phyloP scores from a whole-genome alignment of 2,113 vertebrate species.

The Piliocolobus tephrosceles region DNA sequence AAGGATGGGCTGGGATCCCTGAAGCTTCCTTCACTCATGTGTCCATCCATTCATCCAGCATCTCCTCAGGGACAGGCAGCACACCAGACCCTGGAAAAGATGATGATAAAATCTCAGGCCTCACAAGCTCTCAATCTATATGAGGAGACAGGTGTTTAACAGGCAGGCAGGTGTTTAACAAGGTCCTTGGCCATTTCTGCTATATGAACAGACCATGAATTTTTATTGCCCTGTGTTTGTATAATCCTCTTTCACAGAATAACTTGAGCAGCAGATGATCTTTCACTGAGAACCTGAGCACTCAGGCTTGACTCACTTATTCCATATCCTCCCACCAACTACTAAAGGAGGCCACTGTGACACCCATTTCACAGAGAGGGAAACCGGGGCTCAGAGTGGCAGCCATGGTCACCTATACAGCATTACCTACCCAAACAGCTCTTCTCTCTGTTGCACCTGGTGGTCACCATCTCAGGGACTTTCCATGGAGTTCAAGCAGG shows the following conservation, averaged over 20 bases:
- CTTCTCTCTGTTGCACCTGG: background rate
- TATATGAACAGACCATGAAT: conserved; percentile 12
- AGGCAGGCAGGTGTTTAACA: conserved; percentile 16
- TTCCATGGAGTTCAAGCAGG: background rate
- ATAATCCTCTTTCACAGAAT: background rate
- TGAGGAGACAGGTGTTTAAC: background rate
- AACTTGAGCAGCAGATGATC: background rate
- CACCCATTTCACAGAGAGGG: background rate
- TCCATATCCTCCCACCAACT: background rate
- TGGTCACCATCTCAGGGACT: background rate
- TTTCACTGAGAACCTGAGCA: background rate
- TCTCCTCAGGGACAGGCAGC: too few species aligned
- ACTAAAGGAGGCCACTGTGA: background rate
- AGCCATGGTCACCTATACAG: too few species aligned
- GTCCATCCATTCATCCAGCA: too few species aligned
- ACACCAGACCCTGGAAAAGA: background rate
- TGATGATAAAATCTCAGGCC: background rate
- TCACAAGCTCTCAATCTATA: background rate
- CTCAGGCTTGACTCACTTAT: background rate
- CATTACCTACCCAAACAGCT: too few species aligned
- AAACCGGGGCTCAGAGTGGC: background rate
- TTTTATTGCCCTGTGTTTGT: background rate
- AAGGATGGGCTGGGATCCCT: background rate
- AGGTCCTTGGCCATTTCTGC: conserved; percentile 54
- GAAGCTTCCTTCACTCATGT: background rate